phyloP scores from a whole-genome alignment of 2,797 vertebrate species.

The Microcaecilia unicolor region DNA sequence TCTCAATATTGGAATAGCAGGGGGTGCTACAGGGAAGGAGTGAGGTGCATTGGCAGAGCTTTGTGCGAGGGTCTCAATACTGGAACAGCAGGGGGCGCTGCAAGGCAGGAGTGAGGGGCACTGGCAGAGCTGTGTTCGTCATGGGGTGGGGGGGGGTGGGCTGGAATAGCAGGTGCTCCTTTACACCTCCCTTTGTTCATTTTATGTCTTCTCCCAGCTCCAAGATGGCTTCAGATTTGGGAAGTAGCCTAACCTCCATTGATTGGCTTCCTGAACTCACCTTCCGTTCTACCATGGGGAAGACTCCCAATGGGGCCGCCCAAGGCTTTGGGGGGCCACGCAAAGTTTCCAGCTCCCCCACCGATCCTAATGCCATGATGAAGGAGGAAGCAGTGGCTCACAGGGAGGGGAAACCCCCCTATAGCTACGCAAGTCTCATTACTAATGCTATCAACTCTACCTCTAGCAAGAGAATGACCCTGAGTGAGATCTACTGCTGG shows the following conservation, averaged over 20 bases:
- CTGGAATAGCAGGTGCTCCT: too few species aligned
- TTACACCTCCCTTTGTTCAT: too few species aligned
- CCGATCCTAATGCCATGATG: constrained; percentile 62
- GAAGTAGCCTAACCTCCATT: constrained; percentile 94
- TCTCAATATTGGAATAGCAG: too few species aligned
- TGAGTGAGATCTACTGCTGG: constrained; percentile 97
- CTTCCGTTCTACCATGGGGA: constrained; percentile 77
- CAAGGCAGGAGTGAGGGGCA: too few species aligned
- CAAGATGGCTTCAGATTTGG: constrained; percentile 83
- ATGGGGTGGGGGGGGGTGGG: too few species aligned
- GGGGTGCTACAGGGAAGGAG: too few species aligned
- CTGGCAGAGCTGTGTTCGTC: too few species aligned
- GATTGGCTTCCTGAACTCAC: constrained; percentile 96
- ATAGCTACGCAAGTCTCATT: constrained; percentile 94
- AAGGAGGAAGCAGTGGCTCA: constrained; percentile 68
- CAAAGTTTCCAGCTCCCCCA: constrained; percentile 60
- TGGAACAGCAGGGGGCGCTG: too few species aligned
- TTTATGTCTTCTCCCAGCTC: constrained; percentile 10
- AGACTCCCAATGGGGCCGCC: constrained; percentile 63
- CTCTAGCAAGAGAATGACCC: constrained; percentile 83
- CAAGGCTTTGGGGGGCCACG: constrained; percentile 32
- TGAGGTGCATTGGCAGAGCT: too few species aligned
- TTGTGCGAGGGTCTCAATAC: too few species aligned
- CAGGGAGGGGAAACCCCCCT: constrained; percentile 79
- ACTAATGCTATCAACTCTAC: constrained; percentile 88